Evolutionary conservation across 2,888 invertebrate genomes (phyloP), one percentile per base, ranked within the genome.

Genomic region (Alloplasta piceator): DNA sequence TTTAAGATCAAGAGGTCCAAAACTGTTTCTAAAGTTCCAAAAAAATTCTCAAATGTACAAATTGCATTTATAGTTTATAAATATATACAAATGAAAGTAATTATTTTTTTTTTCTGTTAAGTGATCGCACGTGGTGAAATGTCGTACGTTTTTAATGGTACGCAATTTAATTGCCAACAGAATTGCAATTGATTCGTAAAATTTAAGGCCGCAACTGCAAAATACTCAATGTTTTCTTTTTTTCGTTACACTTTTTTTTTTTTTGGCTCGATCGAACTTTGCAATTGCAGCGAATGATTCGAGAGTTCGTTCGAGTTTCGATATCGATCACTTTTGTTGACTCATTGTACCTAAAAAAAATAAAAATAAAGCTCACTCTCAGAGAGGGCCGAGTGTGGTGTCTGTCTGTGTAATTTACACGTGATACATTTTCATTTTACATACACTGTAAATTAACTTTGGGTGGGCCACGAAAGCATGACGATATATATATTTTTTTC

Each of bases 401-500:
- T 64, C 50, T 50, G 78, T 70, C 16, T 56, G 56, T 70, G 66
- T 66, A 26, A 26, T 26, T 41, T 75, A 66, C 6, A 61, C 46
- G 71, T 66, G 55, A 61, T 16, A 61, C 26, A 26, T 26, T 26
- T 26, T 26, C 26, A 26, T 26, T 26, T 26, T 26, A 26, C 26
- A 26, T 26, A 55, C 58, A 74, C 63, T 70, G 36, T 36, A 72
- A 16, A 68, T 76, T 56, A 66, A 72, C 9, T 10, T 48, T 14
- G 41, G 60, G 63, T 63, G 55, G 80, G 80, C 80, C 75, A 80
- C 76, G 72, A 76, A 80, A 76, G 43, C 39, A 80, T 76, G 76
- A 76, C 80, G 76, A 80, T 48, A n/a, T 6, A 6, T 52, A 14
- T 41, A 7, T 70, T 58, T 38, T 46, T 66, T n/a, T 41, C 14